Evolutionary conservation across 2,113 vertebrate species (phyloP).

Genomic region (Chaetops frenatus): DNA sequence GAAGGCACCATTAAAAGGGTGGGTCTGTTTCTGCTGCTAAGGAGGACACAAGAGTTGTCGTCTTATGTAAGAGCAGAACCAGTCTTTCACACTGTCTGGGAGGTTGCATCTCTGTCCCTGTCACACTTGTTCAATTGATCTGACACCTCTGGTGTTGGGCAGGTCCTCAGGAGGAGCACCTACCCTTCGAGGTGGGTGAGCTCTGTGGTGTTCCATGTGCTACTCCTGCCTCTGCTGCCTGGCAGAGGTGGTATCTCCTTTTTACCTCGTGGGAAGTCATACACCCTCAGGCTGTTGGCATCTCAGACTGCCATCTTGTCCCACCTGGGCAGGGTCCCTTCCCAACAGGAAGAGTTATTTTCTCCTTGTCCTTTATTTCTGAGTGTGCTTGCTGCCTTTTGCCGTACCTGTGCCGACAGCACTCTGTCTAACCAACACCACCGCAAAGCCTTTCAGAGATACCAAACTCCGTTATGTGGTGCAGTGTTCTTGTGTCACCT

Average conservation of each 20-base stretch:
- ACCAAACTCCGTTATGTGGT: not conserved
- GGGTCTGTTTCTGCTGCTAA: not conserved
- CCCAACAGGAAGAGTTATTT: not conserved
- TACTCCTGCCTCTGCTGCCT: not conserved
- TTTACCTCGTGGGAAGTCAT: not conserved
- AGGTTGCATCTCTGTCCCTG: not conserved
- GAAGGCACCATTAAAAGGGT: not conserved
- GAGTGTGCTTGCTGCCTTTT: not conserved
- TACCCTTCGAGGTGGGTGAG: not conserved
- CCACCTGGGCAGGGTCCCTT: not conserved
- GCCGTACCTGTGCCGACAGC: fast-evolving
- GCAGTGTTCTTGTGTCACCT: not conserved
- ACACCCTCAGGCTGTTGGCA: not conserved
- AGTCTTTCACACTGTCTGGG: not conserved
- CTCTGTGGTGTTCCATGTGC: not conserved
- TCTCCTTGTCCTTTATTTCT: not conserved
- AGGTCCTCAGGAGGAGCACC: not conserved
- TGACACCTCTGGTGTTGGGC: not conserved
- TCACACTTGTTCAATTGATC: not conserved
- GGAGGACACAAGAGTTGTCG: not conserved
- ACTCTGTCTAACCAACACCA: not conserved
- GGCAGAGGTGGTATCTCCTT: not conserved
- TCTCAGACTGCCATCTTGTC: not conserved
- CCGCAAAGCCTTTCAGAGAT: not conserved
- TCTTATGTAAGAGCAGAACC: not conserved